Evolutionary conservation across 1,140 invertebrate genomes (phyloP).

Genomic region (Aphelenchoides besseyi): DNA sequence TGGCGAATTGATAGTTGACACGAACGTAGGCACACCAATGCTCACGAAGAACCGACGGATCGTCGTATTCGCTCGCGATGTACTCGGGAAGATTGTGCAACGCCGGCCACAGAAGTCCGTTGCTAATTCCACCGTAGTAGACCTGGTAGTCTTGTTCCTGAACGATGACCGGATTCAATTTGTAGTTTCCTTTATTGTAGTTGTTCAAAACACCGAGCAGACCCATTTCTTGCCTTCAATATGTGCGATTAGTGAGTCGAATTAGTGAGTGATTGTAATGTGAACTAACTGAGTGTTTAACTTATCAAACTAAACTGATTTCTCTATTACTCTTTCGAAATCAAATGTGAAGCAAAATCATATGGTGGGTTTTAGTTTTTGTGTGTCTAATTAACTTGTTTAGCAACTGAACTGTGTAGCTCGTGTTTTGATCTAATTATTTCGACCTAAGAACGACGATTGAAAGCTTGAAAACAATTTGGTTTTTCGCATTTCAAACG

Average conservation of each 20-base stretch:
- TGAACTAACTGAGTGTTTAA: background rate
- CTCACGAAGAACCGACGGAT: constrained; percentile 46
- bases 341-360: too few relatives aligned
- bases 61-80: constrained; percentile 60
- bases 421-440: too few relatives aligned
- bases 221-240: constrained; percentile 59
- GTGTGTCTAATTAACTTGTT: too few relatives aligned
- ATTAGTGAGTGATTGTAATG: too few relatives aligned
- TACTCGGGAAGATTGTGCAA: constrained; percentile 62
- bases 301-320: too few relatives aligned
- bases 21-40: constrained; percentile 61
- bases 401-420: too few relatives aligned
- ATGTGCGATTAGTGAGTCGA: background rate
- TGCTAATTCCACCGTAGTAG: constrained; percentile 61
- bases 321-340: too few relatives aligned
- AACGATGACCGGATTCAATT: constrained; percentile 60
- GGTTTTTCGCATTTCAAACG: too few relatives aligned
- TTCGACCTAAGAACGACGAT: too few relatives aligned
- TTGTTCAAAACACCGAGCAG: constrained; percentile 60
- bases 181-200: constrained; percentile 60
- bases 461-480: too few relatives aligned
- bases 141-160: constrained; percentile 61
- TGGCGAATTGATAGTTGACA: constrained; percentile 62
- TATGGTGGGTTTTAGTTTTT: too few relatives aligned
- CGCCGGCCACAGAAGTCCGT: constrained; percentile 60